Evolutionary conservation across 2,797 vertebrate species (phyloP).

Genomic region (Linurgus olivaceus): DNA sequence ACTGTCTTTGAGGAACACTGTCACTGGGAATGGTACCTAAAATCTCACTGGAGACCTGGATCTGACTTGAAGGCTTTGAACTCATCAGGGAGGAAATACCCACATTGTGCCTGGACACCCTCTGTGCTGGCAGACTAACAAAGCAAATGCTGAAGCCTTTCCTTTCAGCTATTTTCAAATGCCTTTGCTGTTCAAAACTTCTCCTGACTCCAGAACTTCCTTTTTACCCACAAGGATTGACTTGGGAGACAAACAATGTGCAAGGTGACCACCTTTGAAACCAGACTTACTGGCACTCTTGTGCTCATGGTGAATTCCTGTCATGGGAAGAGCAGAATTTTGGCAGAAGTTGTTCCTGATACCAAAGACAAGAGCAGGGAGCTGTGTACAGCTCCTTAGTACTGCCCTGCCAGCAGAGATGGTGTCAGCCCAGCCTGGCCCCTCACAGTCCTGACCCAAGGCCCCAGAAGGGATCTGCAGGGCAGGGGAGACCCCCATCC

Average conservation of each 20-base stretch:
- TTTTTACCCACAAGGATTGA: background rate
- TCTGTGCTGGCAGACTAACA: background rate
- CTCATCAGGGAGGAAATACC: rapidly evolving
- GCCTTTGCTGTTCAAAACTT: background rate
- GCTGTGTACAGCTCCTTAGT: rapidly evolving
- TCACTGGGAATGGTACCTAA: background rate
- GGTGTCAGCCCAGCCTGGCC: background rate
- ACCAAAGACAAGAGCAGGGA: background rate
- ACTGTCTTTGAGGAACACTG: background rate
- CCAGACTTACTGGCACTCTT: background rate
- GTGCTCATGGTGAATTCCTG: rapidly evolving
- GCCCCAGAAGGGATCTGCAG: no score
- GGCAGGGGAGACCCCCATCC: background rate
- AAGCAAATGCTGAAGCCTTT: background rate
- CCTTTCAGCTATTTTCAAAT: background rate
- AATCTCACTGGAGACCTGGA: background rate
- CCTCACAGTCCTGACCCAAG: background rate
- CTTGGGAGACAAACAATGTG: background rate
- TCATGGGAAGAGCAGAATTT: background rate
- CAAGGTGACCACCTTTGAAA: background rate
- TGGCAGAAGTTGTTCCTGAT: background rate
- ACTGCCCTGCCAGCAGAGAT: background rate
- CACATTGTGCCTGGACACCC: rapidly evolving
- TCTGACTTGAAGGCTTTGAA: background rate
- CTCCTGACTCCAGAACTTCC: background rate